Base-by-base conservation (phyloP, 1,140 invertebrate genomes). In the Sminthurinus signatus region DNA sequence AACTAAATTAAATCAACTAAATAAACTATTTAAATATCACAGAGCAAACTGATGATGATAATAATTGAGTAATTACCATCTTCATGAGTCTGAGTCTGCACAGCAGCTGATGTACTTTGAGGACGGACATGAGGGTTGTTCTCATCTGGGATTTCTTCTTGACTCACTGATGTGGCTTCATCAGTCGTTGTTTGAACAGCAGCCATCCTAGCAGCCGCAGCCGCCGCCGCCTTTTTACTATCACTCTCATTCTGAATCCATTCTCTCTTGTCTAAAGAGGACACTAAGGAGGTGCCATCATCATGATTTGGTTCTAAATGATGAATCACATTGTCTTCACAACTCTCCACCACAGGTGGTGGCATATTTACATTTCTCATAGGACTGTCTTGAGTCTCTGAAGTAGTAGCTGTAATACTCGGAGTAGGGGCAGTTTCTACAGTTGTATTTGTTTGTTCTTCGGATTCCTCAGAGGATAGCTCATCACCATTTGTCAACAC, bases 161-260 rank as follows among this genome's bases (percentile, higher is more conserved):
- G 68, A 42, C 76, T 76, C 72, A 75, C 70, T 64, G 77, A 25
- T 17, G 50, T 1, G 19, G 58, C 12, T 50, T 27, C 59, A 31
- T 51, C 48, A 4, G 23, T 28, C 19, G 44, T 69, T 39, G 42
- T 17, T 19, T 19, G 36, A 12, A 57, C 62, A 60, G 44, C 59
- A n/a, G n/a, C 43, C 4, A 29, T 25, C 21, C 29, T 69, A 25
- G 32, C 15, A 55, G 44, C 59, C 29, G 55, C 85, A 55, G 44
- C 59, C 29, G 55, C 85, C 78, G 76, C 85, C 85, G 60, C 10
- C 48, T 69, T 69, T 28, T 54, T 65, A 12, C 55, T 51, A 21
- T 69, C 70, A 56, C 19, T 60, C 29, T 69, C 64, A 61, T 48
- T 67, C 39, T 72, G 64, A 52, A 72, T 72, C 70, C 70, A 72